Evolutionary conservation across 2,113 vertebrate species (phyloP).

Genomic region (Phalacrocorax pelagicus): DNA sequence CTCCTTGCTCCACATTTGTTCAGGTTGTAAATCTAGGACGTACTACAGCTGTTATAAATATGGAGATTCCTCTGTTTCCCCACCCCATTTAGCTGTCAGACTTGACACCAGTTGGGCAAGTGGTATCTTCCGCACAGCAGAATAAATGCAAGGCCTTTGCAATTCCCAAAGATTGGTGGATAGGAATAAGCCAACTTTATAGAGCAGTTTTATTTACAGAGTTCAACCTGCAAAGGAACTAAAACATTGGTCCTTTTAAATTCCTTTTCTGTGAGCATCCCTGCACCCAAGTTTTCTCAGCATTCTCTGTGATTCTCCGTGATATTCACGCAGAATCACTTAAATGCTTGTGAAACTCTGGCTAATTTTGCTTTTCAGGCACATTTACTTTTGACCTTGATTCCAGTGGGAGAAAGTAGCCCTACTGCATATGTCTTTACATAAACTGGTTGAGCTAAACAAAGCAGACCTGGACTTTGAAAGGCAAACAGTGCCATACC

Average conservation of each 20-base stretch:
- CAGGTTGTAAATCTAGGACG: neutral
- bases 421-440: neutral
- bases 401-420: neutral
- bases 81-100: neutral
- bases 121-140: neutral
- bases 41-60: neutral
- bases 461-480: neutral
- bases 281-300: neutral
- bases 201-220: neutral
- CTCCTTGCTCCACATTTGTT: neutral
- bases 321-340: neutral
- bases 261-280: neutral
- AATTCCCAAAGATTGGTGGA: neutral
- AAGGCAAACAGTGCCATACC: fast-evolving
- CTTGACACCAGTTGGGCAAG: neutral
- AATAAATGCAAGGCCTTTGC: neutral
- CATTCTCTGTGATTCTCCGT: neutral
- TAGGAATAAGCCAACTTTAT: neutral
- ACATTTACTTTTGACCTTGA: neutral
- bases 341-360: neutral
- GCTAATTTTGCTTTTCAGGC: neutral
- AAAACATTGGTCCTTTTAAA: neutral
- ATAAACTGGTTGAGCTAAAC: neutral
- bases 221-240: neutral
- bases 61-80: neutral